These are phyloP conservation scores for Tichodroma muraria DNA, from an alignment of 2,113 vertebrate species.

Conservation along the genomic window DNA sequence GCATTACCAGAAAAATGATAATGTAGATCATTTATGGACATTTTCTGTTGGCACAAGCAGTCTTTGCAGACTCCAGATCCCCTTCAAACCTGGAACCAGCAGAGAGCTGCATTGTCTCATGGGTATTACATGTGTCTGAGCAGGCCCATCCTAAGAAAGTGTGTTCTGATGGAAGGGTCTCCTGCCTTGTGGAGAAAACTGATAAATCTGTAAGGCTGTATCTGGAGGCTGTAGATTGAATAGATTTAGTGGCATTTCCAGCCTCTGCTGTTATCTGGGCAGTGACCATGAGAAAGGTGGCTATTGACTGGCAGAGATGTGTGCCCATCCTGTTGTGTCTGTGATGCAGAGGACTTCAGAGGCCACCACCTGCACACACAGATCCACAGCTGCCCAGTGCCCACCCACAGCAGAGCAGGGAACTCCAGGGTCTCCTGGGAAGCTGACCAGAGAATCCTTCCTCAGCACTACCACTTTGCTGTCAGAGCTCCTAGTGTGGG, in stretches of 20 bases:
- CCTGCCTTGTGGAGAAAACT: neutral
- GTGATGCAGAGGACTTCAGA: neutral
- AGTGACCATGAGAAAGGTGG: neutral
- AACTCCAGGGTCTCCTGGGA: neutral
- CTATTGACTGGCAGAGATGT: neutral
- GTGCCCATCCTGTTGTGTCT: neutral
- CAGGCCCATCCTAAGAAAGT: neutral
- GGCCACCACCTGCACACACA: neutral
- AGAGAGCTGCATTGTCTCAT: neutral
- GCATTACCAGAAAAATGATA: slow-evolving; percentile 4
- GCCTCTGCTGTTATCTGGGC: neutral
- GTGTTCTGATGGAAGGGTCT: neutral
- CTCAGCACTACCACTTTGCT: no score
- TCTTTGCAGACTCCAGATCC: neutral
- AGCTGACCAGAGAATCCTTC: neutral
- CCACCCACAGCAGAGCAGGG: neutral
- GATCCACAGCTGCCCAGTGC: neutral
- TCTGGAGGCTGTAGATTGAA: neutral
- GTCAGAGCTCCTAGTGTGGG: neutral
- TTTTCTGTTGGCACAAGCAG: neutral
- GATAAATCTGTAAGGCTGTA: neutral
- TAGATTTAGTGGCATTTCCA: neutral
- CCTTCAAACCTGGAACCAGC: neutral
- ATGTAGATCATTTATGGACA: neutral
- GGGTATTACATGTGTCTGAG: neutral